phyloP scores from a whole-genome alignment of 2,797 vertebrate species.

The Acipenser oxyrinchus region DNA sequence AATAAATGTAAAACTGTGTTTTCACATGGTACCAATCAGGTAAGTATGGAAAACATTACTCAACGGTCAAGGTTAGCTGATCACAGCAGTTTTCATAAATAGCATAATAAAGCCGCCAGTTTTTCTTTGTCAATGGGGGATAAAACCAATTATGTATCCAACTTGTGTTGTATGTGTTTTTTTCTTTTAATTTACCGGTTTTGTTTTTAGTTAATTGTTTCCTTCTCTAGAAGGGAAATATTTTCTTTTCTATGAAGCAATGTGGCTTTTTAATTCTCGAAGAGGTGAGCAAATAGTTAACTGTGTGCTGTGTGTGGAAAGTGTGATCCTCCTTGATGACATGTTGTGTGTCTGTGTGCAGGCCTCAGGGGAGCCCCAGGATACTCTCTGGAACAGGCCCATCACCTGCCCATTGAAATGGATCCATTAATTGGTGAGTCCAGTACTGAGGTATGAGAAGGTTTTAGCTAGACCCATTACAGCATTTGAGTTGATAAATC shows the following conservation, averaged over 20 bases:
- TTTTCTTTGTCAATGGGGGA: conserved; percentile 50
- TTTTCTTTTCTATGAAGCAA: no score
- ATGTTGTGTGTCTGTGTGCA: conserved; percentile 36
- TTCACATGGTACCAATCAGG: conserved; percentile 55
- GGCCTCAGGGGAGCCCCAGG: conserved; percentile 91
- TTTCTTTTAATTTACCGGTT: not conserved
- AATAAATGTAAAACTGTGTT: conserved; percentile 24
- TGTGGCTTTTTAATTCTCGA: not conserved
- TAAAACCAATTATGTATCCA: conserved; percentile 30
- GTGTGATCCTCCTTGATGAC: conserved; percentile 16
- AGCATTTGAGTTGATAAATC: not conserved
- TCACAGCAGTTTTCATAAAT: not conserved
- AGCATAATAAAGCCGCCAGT: conserved; percentile 33
- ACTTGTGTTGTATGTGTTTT: not conserved
- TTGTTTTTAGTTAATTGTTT: not conserved
- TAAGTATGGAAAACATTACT: conserved; percentile 64
- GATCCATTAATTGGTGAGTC: conserved; percentile 86
- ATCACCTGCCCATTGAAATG: conserved; percentile 98
- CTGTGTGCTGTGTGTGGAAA: not conserved
- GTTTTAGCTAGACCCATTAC: not conserved
- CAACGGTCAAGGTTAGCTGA: conserved; percentile 41
- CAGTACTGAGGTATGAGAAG: not conserved
- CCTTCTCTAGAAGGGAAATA: no score
- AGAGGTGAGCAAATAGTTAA: conserved; percentile 1
- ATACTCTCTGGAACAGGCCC: conserved; percentile 94